phyloP scores from a whole-genome alignment of 2,797 vertebrate genomes.

The Crypturellus tataupa region DNA sequence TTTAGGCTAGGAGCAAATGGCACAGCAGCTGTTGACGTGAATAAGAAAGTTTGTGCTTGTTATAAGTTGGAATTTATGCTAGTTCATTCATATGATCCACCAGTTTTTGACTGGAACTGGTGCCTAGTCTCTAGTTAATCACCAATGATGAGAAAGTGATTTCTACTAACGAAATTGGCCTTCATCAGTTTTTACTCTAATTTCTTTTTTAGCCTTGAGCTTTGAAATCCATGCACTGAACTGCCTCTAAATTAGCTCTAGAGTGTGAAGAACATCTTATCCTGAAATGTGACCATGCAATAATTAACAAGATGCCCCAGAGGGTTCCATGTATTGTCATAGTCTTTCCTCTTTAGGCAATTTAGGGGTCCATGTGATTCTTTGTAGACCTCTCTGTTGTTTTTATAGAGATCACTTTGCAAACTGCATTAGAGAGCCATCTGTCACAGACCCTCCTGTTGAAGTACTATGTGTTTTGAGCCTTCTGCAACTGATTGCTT shows the following conservation, averaged over 20 bases:
- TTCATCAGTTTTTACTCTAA: conserved; percentile 7
- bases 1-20: neutral
- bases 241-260: conserved; percentile 18
- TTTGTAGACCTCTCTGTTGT: neutral
- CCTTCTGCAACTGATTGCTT: neutral
- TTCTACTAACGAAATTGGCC: neutral
- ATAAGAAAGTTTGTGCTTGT: neutral
- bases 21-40: neutral
- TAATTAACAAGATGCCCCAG: conserved; percentile 43
- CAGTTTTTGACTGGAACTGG: neutral
- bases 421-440: conserved; percentile 19
- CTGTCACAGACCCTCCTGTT: conserved; percentile 45
- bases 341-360: conserved; percentile 17
- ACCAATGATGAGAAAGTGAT: neutral
- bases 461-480: conserved; percentile 27
- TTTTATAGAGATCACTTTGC: conserved; percentile 10
- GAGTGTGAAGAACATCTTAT: conserved; percentile 30
- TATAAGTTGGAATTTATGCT: neutral
- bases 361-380: conserved; percentile 17
- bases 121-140: neutral
- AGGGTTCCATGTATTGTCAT: conserved; percentile 13
- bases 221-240: neutral
- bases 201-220: conserved; percentile 18
- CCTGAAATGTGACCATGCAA: conserved; percentile 28
- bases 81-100: neutral